These are phyloP conservation scores for Seira sanloemensis DNA, from an alignment of 2,888 invertebrate genomes.

Conservation along the genomic window DNA sequence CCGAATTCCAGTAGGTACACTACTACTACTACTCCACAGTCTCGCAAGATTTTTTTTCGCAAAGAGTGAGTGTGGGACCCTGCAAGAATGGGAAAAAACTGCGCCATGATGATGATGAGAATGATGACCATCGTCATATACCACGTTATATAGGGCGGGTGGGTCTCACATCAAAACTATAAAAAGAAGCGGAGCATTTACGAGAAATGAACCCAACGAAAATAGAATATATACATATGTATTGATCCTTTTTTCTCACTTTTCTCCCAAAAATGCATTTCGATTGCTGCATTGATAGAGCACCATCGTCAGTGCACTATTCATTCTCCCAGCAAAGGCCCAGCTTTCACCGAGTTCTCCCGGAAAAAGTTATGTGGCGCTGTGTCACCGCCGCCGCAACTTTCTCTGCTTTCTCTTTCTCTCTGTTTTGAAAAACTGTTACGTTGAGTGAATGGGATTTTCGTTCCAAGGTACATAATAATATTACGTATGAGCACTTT, in stretches of 20 bases:
- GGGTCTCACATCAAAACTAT: constrained; percentile 18
- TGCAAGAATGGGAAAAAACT: no score
- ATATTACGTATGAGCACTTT: background rate
- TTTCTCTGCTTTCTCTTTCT: no score
- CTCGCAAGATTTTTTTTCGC: no score
- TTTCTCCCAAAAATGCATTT: constrained; percentile 24
- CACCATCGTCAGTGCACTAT: background rate
- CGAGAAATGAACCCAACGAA: background rate
- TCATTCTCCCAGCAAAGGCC: background rate
- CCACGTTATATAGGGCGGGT: constrained; percentile 29
- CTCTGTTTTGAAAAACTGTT: background rate
- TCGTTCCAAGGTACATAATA: background rate
- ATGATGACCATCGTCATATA: constrained; percentile 12
- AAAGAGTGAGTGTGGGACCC: no score
- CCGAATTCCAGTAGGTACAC: no score
- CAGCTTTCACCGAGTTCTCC: background rate
- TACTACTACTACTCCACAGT: no score
- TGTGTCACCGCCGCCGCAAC: background rate
- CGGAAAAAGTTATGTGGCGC: background rate
- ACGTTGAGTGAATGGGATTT: background rate
- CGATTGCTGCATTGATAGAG: constrained; percentile 43
- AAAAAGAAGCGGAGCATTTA: no score
- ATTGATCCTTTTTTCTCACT: background rate
- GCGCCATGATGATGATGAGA: constrained; percentile 36
- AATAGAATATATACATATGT: background rate